Percentiles rank a stretch among this genome's conserved stretches.
phyloP scores from a whole-genome alignment of 2,888 invertebrate genomes.

The Drosophila emarginata region DNA sequence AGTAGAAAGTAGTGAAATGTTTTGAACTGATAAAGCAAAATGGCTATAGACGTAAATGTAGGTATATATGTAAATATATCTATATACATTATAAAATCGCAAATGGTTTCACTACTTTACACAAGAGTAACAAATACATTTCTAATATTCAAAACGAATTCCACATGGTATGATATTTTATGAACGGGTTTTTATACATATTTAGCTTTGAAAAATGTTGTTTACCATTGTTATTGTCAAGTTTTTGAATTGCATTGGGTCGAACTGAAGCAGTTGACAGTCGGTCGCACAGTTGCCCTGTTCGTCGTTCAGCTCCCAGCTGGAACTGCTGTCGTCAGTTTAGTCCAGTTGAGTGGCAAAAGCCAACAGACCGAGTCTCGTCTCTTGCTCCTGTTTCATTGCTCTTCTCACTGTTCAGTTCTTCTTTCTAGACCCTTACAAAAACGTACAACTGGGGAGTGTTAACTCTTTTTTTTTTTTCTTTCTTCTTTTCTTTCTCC shows the following conservation, averaged over 20 bases:
- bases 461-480: slow-evolving; percentile 55
- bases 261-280: slow-evolving; percentile 21
- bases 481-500: background rate
- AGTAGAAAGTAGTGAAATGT: no score
- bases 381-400: slow-evolving; percentile 19
- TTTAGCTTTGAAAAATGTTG: background rate
- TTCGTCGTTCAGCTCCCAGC: slow-evolving; percentile 40
- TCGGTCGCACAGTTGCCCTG: slow-evolving; percentile 11
- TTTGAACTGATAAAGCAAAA: no score
- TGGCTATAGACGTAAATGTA: no score
- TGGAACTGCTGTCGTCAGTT: slow-evolving; percentile 68
- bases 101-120: no score
- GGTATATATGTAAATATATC: no score
- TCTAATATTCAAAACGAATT: no score
- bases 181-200: no score
- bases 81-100: no score
- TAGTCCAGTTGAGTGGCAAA: slow-evolving; percentile 65
- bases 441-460: slow-evolving; percentile 62
- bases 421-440: slow-evolving; percentile 36
- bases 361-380: slow-evolving; percentile 46
- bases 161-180: no score
- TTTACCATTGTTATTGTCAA: slow-evolving; percentile 15
- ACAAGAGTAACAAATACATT: no score
- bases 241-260: slow-evolving; percentile 31
- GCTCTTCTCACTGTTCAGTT: no score